These are phyloP conservation scores for Parascotia fuliginaria DNA, from an alignment of 2,888 invertebrate genomes.

Conservation along the genomic window DNA sequence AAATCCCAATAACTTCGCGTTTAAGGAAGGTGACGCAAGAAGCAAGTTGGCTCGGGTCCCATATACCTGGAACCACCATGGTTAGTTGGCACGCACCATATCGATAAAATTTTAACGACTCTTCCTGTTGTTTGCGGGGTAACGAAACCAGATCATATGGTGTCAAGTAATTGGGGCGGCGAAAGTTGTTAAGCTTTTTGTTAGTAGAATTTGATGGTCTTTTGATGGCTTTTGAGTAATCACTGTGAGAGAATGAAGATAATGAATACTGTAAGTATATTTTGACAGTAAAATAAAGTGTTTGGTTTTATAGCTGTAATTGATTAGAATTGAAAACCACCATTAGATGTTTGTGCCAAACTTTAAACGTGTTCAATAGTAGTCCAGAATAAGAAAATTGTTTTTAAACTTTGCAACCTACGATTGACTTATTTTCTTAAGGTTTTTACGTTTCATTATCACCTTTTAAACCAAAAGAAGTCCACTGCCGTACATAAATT, in stretches of 20 bases:
- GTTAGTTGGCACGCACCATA: slow-evolving; percentile 48
- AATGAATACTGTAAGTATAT: too few species aligned
- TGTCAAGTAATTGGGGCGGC: slow-evolving; percentile 34
- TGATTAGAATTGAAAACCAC: too few species aligned
- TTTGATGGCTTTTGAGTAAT: neutral
- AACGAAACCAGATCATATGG: slow-evolving; percentile 51
- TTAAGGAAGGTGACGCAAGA: slow-evolving; percentile 42
- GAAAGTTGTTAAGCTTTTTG: slow-evolving; percentile 26
- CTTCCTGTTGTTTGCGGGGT: slow-evolving; percentile 64
- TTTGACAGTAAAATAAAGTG: too few species aligned
- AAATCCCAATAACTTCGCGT: slow-evolving; percentile 9
- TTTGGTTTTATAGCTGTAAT: too few species aligned
- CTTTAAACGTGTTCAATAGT: too few species aligned
- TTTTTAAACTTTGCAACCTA: too few species aligned
- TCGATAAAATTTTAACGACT: slow-evolving; percentile 69
- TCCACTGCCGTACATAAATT: too few species aligned
- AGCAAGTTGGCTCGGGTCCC: slow-evolving; percentile 38
- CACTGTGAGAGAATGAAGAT: neutral
- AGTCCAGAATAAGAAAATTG: too few species aligned
- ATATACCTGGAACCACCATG: slow-evolving; percentile 44
- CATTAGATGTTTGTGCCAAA: too few species aligned
- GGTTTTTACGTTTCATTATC: too few species aligned
- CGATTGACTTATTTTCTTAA: too few species aligned
- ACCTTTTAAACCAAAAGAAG: too few species aligned
- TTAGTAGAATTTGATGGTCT: neutral